Conservation (phyloP, 2,888 invertebrate genomes). For the Drosophila subquinaria region DNA sequence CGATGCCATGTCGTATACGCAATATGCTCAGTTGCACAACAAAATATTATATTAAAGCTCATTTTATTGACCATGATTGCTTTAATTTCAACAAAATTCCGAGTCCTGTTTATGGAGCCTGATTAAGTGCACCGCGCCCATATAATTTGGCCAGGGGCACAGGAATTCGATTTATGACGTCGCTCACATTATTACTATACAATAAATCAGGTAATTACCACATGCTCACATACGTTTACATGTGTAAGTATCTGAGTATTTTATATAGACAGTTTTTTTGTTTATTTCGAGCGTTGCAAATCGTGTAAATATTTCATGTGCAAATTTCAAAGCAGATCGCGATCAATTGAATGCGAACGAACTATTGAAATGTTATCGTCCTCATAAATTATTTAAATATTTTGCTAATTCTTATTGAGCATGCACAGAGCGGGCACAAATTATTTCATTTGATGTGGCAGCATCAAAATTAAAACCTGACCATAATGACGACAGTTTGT, state of each 20-base stretch:
- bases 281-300: slow-evolving; percentile 18
- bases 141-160: slow-evolving; percentile 26
- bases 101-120: slow-evolving; percentile 18
- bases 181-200: slow-evolving; percentile 28
- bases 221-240: not conserved
- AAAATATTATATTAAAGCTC: slow-evolving; percentile 37
- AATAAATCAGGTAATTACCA: slow-evolving; percentile 59
- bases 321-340: slow-evolving; percentile 28
- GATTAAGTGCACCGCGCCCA: slow-evolving; percentile 47
- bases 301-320: slow-evolving; percentile 59
- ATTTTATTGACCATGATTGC: slow-evolving; percentile 65
- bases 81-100: slow-evolving; percentile 46
- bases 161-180: slow-evolving; percentile 44
- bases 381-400: slow-evolving; percentile 60
- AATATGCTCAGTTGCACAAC: slow-evolving; percentile 42
- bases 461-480: slow-evolving; percentile 53
- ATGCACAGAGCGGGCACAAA: not conserved
- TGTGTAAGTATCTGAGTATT: slow-evolving; percentile 1
- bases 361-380: slow-evolving; percentile 55
- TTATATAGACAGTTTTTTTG: slow-evolving; percentile 10
- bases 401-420: slow-evolving; percentile 25
- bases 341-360: slow-evolving; percentile 45
- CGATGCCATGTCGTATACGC: slow-evolving; percentile 42
- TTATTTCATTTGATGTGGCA: slow-evolving; percentile 8
- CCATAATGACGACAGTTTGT: slow-evolving; percentile 30